Evolutionary conservation across 2,888 invertebrate genomes (phyloP), one percentile per base, ranked within the genome.

Genomic region (Pegoplata infirma): DNA sequence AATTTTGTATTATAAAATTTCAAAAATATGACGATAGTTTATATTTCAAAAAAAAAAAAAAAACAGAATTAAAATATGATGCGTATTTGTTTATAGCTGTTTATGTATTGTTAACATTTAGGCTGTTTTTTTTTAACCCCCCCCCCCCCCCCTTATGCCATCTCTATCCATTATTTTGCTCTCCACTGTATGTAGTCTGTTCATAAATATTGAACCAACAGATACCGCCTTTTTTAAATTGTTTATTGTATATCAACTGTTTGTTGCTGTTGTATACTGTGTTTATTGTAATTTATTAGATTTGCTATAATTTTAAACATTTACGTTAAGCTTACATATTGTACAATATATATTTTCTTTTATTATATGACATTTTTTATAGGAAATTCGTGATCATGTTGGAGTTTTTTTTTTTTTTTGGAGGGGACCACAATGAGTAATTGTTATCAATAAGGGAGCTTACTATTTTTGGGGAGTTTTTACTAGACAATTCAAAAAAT

Each of bases 241-340:
- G 86, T 86, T 85, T 83, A 84, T 84, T 82, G 81, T 82, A 80
- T 81, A 63, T 74, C 64, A 66, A 75, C 58, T 74, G 71, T 75
- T 66, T 55, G 69, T 63, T 69, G 69, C 67, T 69, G 76, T 79
- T 64, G 44, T 49, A 17, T 69, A 16, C 69, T 23, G 58, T 66
- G 76, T n/a, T n/a, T 76, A 76, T 81, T 80, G 82, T 86, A 84
- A 86, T 87, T 87, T 87, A 87, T 87, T 86, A 84, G 86, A 83
- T 86, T 86, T 83, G 82, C 84, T 83, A 84, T 85, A 84, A 85
- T 87, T 86, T 87, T 82, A 55, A 87, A 83, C 85, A 84, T 87
- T 87, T 86, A 85, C 83, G 84, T 84, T 84, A 82, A 85, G 82
- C 84, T 86, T 55, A 28, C 55, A 51, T 53, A 53, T 53, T 53